A percentile compares a stretch with the other conserved stretches of the same genome.
These are phyloP conservation scores for Acrocyrtus sp. DNA, from an alignment of 2,888 invertebrate species.

Conservation along the genomic window DNA sequence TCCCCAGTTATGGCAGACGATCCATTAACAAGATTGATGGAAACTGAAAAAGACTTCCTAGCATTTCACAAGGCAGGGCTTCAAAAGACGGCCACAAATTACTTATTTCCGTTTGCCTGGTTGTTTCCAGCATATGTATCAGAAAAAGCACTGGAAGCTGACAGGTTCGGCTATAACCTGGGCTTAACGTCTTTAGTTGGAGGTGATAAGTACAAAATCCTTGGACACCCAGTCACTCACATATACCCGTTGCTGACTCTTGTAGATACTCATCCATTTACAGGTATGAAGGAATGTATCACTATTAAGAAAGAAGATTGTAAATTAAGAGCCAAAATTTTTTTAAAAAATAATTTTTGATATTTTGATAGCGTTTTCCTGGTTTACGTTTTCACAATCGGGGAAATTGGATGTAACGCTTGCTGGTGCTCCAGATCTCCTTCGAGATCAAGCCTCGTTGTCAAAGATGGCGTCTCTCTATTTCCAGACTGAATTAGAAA, in stretches of 20 bases:
- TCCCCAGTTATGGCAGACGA: constrained; percentile 44
- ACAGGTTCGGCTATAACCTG: constrained; percentile 43
- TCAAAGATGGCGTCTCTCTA: constrained; percentile 40
- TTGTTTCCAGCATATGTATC: constrained; percentile 23
- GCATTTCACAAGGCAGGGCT: constrained; percentile 48
- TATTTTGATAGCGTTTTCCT: constrained; percentile 49
- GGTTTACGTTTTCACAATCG: constrained; percentile 56
- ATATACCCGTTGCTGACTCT: constrained; percentile 53
- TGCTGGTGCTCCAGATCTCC: constrained; percentile 52
- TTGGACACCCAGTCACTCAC: constrained; percentile 34
- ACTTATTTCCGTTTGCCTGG: constrained; percentile 53
- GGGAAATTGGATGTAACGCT: constrained; percentile 51
- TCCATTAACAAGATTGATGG: constrained; percentile 47
- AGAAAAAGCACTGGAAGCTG: constrained; percentile 37
- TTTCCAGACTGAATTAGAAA: constrained; percentile 52
- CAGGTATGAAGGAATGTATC: constrained; percentile 44
- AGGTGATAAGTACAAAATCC: constrained; percentile 44
- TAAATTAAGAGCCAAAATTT: constrained; percentile 3
- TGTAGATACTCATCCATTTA: constrained; percentile 51
- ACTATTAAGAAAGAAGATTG: too few relatives aligned
- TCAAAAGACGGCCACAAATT: constrained; percentile 50
- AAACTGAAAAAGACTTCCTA: constrained; percentile 49
- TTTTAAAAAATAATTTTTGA: too few relatives aligned
- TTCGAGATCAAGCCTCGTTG: constrained; percentile 31
- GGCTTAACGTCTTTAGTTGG: constrained; percentile 54